Percentiles rank a stretch among this genome's conserved stretches.
phyloP scores from a whole-genome alignment of 2,113 vertebrate species.

The Pachycephala philippinensis region DNA sequence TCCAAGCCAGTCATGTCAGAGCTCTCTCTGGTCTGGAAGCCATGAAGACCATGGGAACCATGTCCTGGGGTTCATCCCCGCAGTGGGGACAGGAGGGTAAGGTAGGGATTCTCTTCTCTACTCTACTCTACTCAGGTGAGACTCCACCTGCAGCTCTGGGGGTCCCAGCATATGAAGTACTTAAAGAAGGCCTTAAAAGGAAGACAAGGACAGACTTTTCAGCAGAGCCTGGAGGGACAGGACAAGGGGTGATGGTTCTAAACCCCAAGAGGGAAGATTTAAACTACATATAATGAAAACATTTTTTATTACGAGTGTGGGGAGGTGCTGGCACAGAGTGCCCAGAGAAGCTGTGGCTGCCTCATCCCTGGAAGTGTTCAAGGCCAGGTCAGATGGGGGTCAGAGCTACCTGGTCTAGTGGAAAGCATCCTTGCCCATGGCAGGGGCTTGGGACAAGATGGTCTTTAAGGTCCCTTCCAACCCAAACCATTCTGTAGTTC shows the following conservation, averaged over 20 bases:
- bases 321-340: background rate
- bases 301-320: background rate
- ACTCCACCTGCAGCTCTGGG: background rate
- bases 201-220: background rate
- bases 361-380: background rate
- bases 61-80: background rate
- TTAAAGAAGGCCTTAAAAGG: background rate
- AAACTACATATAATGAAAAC: background rate
- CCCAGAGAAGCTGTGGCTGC: background rate
- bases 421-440: background rate
- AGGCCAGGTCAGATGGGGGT: fast-evolving
- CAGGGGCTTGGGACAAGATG: background rate
- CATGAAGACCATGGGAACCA: background rate
- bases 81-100: fast-evolving
- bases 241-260: background rate
- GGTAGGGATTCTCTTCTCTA: background rate
- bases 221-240: background rate
- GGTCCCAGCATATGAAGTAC: background rate
- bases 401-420: background rate
- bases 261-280: background rate
- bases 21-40: background rate
- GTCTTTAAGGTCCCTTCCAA: background rate
- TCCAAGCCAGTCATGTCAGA: background rate
- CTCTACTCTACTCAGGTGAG: background rate
- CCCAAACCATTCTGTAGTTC: background rate